Evolutionary conservation across 2,797 vertebrate species (phyloP).

Genomic region (Esox masquinongy): DNA sequence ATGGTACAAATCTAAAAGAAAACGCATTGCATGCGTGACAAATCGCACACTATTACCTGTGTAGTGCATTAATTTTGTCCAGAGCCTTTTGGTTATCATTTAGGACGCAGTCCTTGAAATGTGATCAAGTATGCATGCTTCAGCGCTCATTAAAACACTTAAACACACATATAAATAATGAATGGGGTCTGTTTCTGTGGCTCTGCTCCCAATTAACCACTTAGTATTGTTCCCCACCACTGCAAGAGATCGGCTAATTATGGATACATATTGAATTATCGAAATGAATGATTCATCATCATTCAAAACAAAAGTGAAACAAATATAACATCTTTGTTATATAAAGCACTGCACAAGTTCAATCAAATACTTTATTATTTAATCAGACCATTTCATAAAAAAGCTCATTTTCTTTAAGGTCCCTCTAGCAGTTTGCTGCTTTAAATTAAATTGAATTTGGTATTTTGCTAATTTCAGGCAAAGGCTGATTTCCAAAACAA

Average conservation of each 20-base stretch:
- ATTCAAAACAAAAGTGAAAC: slow-evolving; percentile 49
- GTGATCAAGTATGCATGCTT: slow-evolving; percentile 7
- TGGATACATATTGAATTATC: slow-evolving; percentile 55
- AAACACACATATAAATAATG: slow-evolving; percentile 37
- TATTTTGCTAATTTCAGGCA: background rate
- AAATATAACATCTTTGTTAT: slow-evolving; percentile 64
- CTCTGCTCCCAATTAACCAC: slow-evolving; percentile 46
- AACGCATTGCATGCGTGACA: background rate
- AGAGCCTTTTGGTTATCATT: background rate
- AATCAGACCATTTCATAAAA: slow-evolving; percentile 77
- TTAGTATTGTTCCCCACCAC: slow-evolving; percentile 26
- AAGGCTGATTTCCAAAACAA: background rate
- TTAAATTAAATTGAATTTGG: slow-evolving; percentile 48
- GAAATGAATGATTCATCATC: slow-evolving; percentile 54
- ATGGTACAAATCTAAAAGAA: slow-evolving; percentile 3
- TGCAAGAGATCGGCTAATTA: slow-evolving; percentile 49
- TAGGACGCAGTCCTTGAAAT: background rate
- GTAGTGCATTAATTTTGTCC: background rate
- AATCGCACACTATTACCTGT: background rate
- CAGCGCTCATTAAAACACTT: slow-evolving; percentile 4
- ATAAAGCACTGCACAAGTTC: slow-evolving; percentile 70
- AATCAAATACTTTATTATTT: slow-evolving; percentile 73
- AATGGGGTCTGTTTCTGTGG: slow-evolving; percentile 36
- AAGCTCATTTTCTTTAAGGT: slow-evolving; percentile 67
- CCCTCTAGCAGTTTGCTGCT: slow-evolving; percentile 68